Base-by-base conservation (phyloP, 2,113 vertebrate genomes). In the Saccopteryx leptura region DNA sequence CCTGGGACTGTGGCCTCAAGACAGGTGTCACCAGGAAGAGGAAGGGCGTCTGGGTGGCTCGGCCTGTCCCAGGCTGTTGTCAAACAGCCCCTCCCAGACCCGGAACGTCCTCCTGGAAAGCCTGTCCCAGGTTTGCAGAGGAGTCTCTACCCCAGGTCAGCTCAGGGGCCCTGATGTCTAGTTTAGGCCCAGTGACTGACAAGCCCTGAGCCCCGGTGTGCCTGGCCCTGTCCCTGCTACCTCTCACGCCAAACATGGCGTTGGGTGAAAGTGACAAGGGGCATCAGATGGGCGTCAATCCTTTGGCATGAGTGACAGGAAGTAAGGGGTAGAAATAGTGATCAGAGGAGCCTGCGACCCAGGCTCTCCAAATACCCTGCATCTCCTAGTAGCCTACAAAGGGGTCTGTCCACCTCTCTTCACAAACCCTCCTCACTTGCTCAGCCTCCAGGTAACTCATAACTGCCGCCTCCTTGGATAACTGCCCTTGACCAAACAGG, bases 1-100 rank as follows among this genome's bases (percentile, higher is more conserved):
- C 2, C 9, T 3, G 0, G 0, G 1, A 13, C 72, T 17, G n/a
- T 60, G 66, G 50, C 48, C 61, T 54, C 3, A 0, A 11, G 52
- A 66, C 24, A n/a, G 50, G 61, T 15, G 52, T 12, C 60, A 26
- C 10, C 0, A 46, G 71, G 48, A 60, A 33, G 28, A 17, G 26
- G 19, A n/a, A 10, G 28, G 50, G 4, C 24, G 2, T 18, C 11
- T 2, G 2, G 3, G 17, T 63, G 50, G 61, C 3, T 61, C 60
- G 26, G 56, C 9, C 9, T 26, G 28, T 54, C 72, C 52, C 9
- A n/a, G 28, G 14, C 21, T 50, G 2, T 11, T 93, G 11, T 14
- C 80, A 52, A 18, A 56, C 6, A 76, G 54, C 50, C 13, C 52
- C 26, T 11, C 5, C 33, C 8, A 33, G 78, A 72, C 65, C 33